Evolutionary conservation across 2,113 vertebrate genomes (phyloP).

Genomic region (Siniperca chuatsi): DNA sequence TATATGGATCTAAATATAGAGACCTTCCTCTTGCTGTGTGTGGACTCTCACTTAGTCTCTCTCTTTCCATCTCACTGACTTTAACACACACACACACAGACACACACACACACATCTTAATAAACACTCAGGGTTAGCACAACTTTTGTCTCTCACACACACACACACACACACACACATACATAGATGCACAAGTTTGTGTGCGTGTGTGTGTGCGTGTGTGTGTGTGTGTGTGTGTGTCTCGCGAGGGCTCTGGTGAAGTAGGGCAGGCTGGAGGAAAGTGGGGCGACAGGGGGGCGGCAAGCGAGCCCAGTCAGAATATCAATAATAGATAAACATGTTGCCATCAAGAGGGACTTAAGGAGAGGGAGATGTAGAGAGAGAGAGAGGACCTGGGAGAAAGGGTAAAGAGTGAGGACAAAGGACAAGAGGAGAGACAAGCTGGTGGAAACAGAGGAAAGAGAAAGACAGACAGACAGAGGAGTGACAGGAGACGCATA

Average conservation of each 20-base stretch:
- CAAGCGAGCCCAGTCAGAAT: constrained; percentile 75
- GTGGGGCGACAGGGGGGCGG: constrained; percentile 77
- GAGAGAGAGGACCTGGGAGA: constrained; percentile 29
- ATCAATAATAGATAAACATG: constrained; percentile 84
- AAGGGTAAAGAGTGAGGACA: constrained; percentile 51
- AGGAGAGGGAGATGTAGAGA: constrained; percentile 46
- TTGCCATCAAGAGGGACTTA: constrained; percentile 71
- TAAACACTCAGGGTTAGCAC: constrained; percentile 60
- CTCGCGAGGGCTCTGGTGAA: constrained; percentile 74
- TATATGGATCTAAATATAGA: constrained; percentile 78
- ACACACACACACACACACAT: constrained; percentile 25
- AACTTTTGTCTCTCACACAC: constrained; percentile 60
- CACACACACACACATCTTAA: constrained; percentile 32
- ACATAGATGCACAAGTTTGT: background rate
- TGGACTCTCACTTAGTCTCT: constrained; percentile 65
- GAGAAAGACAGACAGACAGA: constrained; percentile 7
- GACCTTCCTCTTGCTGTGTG: constrained; percentile 51
- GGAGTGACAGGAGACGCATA: background rate
- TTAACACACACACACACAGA: constrained; percentile 44
- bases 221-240: constrained; percentile 42
- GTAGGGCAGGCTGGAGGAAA: constrained; percentile 80
- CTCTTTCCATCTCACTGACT: constrained; percentile 64
- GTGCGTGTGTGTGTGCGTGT: constrained; percentile 12
- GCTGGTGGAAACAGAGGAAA: background rate
- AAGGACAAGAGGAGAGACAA: constrained; percentile 39